Evolutionary conservation across 1,140 invertebrate species (phyloP).

Genomic region (Heliothis virescens): DNA sequence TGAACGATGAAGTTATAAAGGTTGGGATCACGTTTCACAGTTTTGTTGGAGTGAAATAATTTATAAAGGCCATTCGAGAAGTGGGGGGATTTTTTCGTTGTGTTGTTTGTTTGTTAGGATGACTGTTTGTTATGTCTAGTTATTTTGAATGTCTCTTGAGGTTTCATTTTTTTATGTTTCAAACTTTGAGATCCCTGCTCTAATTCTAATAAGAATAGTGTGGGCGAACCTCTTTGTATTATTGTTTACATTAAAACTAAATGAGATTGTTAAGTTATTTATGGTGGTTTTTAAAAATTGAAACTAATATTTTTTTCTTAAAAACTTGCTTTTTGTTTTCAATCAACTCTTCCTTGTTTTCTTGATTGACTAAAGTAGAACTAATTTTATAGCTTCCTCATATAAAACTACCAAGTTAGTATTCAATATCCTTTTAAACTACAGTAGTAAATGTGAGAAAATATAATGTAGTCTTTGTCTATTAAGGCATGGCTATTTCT

Average conservation of each 20-base stretch:
- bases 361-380: slow-evolving; percentile 26
- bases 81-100: background rate
- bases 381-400: slow-evolving; percentile 14
- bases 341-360: slow-evolving; percentile 17
- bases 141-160: too few relatives aligned
- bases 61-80: background rate
- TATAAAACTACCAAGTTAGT: slow-evolving; percentile 7
- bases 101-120: background rate
- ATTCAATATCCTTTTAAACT: slow-evolving; percentile 13
- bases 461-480: background rate
- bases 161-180: too few relatives aligned
- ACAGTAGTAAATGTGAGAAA: slow-evolving; percentile 4
- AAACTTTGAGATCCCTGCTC: too few relatives aligned
- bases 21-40: slow-evolving; percentile 1
- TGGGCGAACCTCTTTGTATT: too few relatives aligned
- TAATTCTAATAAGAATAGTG: too few relatives aligned
- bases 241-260: too few relatives aligned
- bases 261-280: too few relatives aligned
- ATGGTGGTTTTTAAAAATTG: too few relatives aligned
- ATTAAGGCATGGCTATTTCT: too few relatives aligned
- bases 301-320: too few relatives aligned
- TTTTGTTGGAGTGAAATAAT: background rate
- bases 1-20: background rate
- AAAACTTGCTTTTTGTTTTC: background rate
- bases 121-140: too few relatives aligned